A percentile compares a stretch with the other conserved stretches of the same genome.
phyloP scores from a whole-genome alignment of 64 coral and sea anemone genomes.

The Montipora efflorescens region DNA sequence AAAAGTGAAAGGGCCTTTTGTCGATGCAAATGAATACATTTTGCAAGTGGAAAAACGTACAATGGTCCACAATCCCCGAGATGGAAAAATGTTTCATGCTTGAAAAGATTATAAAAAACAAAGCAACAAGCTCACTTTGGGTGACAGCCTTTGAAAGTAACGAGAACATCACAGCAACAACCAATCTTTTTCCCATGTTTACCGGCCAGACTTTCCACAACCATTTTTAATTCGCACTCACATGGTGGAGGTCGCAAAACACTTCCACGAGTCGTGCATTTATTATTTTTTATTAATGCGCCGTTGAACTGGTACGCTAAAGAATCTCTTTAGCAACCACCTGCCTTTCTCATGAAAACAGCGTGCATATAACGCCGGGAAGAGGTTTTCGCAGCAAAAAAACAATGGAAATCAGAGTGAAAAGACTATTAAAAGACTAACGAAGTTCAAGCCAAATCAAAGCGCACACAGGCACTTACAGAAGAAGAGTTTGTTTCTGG shows the following conservation, averaged over 20 bases:
- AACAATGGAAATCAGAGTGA: neutral
- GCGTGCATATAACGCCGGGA: neutral
- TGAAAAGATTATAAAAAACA: neutral
- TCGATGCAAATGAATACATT: conserved; percentile 21
- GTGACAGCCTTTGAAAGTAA: neutral
- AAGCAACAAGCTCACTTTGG: conserved; percentile 15
- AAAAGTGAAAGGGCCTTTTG: neutral
- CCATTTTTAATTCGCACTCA: conserved; percentile 2
- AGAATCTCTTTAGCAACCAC: neutral
- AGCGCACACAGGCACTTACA: too few relatives aligned
- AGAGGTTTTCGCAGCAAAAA: neutral
- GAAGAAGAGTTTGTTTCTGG: too few relatives aligned
- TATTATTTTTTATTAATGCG: conserved; percentile 36
- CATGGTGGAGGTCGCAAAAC: conserved; percentile 10
- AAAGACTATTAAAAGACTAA: neutral
- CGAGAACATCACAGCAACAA: neutral
- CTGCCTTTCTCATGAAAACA: conserved; percentile 5
- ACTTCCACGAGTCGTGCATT: conserved; percentile 51
- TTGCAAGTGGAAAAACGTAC: neutral
- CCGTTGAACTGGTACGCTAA: conserved; percentile 1
- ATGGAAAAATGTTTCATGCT: neutral
- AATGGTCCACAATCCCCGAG: neutral
- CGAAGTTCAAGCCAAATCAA: neutral
- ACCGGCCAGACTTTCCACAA: neutral
- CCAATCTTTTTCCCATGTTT: neutral